phyloP scores from a whole-genome alignment of 2,797 vertebrate species.

The Manis javanica region DNA sequence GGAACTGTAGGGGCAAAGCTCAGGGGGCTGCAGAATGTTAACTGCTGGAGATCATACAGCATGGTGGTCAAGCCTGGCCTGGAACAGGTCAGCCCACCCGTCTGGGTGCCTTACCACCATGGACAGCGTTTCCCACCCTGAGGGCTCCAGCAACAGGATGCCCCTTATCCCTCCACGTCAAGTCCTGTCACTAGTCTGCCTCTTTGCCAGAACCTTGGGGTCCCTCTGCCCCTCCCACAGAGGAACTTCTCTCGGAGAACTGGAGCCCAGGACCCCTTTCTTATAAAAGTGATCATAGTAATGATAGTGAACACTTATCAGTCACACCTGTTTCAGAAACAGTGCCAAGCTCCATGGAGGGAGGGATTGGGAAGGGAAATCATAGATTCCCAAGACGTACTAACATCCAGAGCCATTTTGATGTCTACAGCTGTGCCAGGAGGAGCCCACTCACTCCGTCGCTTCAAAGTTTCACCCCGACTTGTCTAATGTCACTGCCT shows the following conservation, averaged over 20 bases:
- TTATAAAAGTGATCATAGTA: not conserved
- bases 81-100: rapidly evolving
- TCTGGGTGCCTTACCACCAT: not conserved
- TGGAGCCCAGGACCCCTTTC: not conserved
- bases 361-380: not conserved
- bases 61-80: rapidly evolving
- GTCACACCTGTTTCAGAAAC: not conserved
- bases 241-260: not conserved
- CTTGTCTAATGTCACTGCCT: not conserved
- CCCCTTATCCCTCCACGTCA: too few species aligned
- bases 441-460: not conserved
- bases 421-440: not conserved
- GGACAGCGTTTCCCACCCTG: not conserved
- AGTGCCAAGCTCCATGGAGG: not conserved
- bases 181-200: not conserved
- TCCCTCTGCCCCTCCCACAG: not conserved
- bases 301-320: not conserved
- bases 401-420: not conserved
- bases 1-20: not conserved
- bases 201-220: not conserved
- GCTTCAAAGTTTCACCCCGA: not conserved
- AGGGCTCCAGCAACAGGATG: not conserved
- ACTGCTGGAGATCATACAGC: not conserved
- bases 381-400: not conserved
- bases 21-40: not conserved